Conservation (phyloP, 2,888 invertebrate genomes). For the Drosophila antonietae region DNA sequence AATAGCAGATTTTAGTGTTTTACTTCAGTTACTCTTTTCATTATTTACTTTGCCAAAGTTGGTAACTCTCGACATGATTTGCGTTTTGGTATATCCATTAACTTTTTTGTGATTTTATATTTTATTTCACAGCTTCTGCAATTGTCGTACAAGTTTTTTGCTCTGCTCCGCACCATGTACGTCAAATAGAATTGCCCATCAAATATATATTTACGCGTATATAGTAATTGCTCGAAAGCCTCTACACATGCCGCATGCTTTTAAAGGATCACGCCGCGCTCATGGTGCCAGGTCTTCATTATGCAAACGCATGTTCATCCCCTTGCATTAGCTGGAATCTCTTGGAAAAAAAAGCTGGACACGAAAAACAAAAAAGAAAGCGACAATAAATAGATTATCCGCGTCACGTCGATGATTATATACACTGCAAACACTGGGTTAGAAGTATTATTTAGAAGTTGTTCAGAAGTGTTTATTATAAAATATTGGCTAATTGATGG, state of each 20-base stretch:
- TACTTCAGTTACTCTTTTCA: no score
- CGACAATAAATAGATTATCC: neutral
- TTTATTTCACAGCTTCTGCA: constrained; percentile 70
- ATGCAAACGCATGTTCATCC: constrained; percentile 62
- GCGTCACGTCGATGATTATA: neutral
- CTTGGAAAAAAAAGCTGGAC: neutral
- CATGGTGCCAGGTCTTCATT: constrained; percentile 44
- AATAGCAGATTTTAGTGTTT: neutral
- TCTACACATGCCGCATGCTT: constrained; percentile 47
- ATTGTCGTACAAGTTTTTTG: constrained; percentile 82
- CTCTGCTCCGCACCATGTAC: constrained; percentile 80
- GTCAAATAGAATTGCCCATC: constrained; percentile 32
- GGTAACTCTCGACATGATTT: neutral
- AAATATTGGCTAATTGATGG: neutral
- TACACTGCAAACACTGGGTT: neutral
- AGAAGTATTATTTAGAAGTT: no score
- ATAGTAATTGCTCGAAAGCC: constrained; percentile 22
- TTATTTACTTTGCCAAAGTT: neutral
- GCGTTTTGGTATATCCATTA: neutral
- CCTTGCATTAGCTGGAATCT: constrained; percentile 40
- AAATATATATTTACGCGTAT: neutral
- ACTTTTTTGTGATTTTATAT: neutral
- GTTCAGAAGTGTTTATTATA: neutral
- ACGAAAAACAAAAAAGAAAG: neutral
- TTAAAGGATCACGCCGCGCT: constrained; percentile 56